Percentiles rank a stretch among this genome's conserved stretches.
phyloP scores from a whole-genome alignment of 2,113 vertebrate genomes.

The Diglossa brunneiventris region DNA sequence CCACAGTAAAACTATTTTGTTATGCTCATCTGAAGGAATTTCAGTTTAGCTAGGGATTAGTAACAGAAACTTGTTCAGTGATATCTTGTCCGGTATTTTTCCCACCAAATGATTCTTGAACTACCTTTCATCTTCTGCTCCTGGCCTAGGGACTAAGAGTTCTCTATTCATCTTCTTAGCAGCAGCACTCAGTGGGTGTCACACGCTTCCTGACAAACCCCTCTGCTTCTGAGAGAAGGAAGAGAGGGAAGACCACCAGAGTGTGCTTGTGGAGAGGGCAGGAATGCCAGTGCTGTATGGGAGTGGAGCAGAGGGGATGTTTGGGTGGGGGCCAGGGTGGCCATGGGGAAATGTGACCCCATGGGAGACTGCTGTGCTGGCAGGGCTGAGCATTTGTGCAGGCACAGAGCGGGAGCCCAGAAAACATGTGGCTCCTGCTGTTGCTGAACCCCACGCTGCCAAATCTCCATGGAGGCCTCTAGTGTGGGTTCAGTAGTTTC shows the following conservation, averaged over 20 bases:
- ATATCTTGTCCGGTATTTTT: not conserved
- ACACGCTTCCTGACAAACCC: not conserved
- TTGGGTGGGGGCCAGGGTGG: not conserved
- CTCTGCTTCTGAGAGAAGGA: not conserved
- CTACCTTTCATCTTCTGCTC: not conserved
- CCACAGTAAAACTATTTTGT: not conserved
- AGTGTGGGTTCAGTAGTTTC: conserved; percentile 23
- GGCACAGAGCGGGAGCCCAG: not conserved
- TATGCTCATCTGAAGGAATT: not conserved
- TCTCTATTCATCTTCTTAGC: not conserved
- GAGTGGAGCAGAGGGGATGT: not conserved
- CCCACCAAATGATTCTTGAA: not conserved
- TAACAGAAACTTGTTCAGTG: not conserved
- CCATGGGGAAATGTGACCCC: not conserved
- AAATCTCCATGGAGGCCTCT: conserved; percentile 12
- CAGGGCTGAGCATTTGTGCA: not conserved
- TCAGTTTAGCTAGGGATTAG: not conserved
- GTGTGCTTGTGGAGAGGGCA: not conserved
- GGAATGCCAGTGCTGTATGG: not conserved
- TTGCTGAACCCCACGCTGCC: conserved; percentile 33
- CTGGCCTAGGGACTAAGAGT: not conserved
- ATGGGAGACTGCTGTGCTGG: not conserved
- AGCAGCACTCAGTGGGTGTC: not conserved
- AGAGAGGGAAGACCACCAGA: not conserved
- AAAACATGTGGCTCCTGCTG: conserved; percentile 56